Percentiles rank a stretch among this genome's conserved stretches.
phyloP scores from a whole-genome alignment of 2,797 vertebrate species.

The Sciurus vulgaris region DNA sequence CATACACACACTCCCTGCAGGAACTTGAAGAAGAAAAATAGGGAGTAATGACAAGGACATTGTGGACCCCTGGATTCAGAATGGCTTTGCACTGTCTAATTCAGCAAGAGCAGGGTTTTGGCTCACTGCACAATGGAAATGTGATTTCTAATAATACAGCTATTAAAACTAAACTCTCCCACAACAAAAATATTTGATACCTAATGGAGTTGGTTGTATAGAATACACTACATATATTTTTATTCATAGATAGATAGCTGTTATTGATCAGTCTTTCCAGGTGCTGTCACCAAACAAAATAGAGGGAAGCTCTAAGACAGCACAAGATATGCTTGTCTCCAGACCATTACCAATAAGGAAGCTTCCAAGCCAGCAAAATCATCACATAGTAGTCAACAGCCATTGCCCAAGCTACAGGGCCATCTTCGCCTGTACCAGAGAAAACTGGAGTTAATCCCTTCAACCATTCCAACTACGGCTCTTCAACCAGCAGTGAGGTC shows the following conservation, averaged over 20 bases:
- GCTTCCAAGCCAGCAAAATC: background rate
- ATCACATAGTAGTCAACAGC: background rate
- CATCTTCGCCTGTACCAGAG: background rate
- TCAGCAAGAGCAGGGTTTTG: background rate
- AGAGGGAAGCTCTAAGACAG: background rate
- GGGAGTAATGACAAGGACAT: background rate
- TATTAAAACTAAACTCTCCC: constrained; percentile 45
- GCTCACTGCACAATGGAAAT: background rate
- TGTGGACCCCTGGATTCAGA: background rate
- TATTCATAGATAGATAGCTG: background rate
- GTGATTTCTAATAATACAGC: background rate
- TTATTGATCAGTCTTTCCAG: constrained; percentile 1
- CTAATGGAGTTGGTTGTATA: background rate
- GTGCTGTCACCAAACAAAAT: background rate
- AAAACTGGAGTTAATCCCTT: background rate
- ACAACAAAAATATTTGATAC: constrained; percentile 48
- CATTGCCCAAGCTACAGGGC: background rate
- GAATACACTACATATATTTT: constrained; percentile 5
- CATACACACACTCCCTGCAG: background rate
- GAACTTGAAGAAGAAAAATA: background rate
- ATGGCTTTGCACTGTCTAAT: background rate
- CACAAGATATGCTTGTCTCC: background rate
- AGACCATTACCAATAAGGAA: background rate
- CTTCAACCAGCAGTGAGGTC: background rate
- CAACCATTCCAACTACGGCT: background rate